Percentiles rank a stretch among this genome's conserved stretches.
phyloP scores from a whole-genome alignment of 2,888 invertebrate species.

The Eremobia ochroleuca region DNA sequence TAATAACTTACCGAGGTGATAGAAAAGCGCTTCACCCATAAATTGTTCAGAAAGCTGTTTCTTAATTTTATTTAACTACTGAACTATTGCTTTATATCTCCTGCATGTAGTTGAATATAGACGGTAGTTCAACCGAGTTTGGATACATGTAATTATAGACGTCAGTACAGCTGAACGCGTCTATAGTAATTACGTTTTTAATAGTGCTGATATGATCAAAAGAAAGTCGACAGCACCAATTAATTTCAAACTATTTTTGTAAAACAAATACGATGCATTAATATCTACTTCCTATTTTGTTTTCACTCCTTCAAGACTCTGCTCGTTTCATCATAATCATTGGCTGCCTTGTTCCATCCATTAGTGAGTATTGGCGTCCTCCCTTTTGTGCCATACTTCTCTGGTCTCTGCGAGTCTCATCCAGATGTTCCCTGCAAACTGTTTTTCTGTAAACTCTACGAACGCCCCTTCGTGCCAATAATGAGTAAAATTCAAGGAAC shows the following conservation, averaged over 20 bases:
- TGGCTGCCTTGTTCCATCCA: neutral
- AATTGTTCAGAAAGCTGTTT: constrained; percentile 73
- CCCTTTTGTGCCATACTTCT: neutral
- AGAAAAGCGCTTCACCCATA: constrained; percentile 77
- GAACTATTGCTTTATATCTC: constrained; percentile 30
- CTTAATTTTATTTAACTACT: constrained; percentile 62
- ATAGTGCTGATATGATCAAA: constrained; percentile 62
- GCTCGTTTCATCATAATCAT: neutral
- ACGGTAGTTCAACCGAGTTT: constrained; percentile 28
- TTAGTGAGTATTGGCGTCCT: neutral
- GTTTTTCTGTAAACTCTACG: neutral
- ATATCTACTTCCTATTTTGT: constrained; percentile 22
- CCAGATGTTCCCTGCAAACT: neutral
- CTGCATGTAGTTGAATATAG: constrained; percentile 27
- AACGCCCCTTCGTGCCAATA: constrained; percentile 16
- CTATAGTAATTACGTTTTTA: constrained; percentile 60
- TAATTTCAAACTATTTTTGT: constrained; percentile 51
- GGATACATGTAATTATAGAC: constrained; percentile 53
- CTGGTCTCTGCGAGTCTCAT: neutral
- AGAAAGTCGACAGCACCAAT: constrained; percentile 57
- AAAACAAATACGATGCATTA: constrained; percentile 37
- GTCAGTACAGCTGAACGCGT: constrained; percentile 39
- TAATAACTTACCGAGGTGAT: constrained; percentile 80
- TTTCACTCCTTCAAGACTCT: constrained; percentile 10
- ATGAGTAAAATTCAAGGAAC: constrained; percentile 15